Evolutionary conservation across 2,888 invertebrate genomes (phyloP).

Genomic region (Diplolepis rosae): DNA sequence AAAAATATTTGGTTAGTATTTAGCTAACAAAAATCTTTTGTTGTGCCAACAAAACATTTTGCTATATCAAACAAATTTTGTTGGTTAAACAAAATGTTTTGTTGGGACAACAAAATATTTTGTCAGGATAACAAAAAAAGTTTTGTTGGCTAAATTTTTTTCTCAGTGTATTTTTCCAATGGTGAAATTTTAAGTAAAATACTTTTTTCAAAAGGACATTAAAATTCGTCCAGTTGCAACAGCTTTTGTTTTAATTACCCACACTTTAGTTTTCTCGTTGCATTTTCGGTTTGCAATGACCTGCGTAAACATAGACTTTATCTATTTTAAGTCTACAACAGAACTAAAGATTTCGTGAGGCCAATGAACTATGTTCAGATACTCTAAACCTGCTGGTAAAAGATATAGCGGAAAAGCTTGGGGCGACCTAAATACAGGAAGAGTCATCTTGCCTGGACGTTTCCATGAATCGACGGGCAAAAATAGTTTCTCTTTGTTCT

Average conservation of each 20-base stretch:
- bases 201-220: neutral
- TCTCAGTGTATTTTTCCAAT: no score
- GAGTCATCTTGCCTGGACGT: neutral
- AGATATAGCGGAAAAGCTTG: conserved; percentile 6
- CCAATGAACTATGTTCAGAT: conserved; percentile 29
- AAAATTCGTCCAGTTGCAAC: neutral
- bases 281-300: neutral
- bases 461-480: conserved; percentile 13
- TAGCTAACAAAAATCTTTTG: no score
- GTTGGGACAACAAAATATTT: no score
- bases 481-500: neutral
- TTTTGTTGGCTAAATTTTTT: no score
- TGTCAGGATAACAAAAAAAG: no score
- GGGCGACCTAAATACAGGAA: conserved; percentile 8
- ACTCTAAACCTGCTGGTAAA: conserved; percentile 1
- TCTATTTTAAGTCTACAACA: conserved; percentile 29
- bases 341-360: conserved; percentile 20
- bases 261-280: neutral
- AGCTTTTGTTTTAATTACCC: neutral
- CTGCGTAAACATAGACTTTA: conserved; percentile 10
- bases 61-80: no score
- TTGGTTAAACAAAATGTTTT: no score
- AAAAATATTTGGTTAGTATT: no score
- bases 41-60: no score
- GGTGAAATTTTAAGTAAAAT: neutral